Evolutionary conservation across 2,113 vertebrate genomes (phyloP), one percentile per base, ranked within the genome.

Genomic region (Crotalus horridus): DNA sequence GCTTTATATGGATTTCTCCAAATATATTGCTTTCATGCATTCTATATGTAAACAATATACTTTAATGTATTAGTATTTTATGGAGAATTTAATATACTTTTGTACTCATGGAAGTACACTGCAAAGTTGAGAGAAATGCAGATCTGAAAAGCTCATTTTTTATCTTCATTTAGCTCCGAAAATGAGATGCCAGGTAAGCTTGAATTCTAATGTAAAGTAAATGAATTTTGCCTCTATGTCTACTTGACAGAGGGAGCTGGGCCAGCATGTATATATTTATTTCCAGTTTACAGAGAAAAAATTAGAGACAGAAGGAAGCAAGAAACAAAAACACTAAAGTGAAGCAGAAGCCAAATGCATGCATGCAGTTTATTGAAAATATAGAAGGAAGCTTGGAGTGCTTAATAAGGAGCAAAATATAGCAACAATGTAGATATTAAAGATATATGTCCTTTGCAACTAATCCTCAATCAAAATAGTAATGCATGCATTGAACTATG

Each of bases 291-390:
- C 33, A 6, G 12, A 46, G 26, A 43, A 64, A 61, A 23, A 39
- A 1, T 39, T 39, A 64, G 55, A 85, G 12, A 6, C 33, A 96
- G 93, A 96, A 90, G 89, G 96, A 69, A 74, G 96, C 17, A 24
- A 86, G 6, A 93, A 61, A 69, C 64, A 81, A 81, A 81, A 43
- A 69, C 21, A 64, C 61, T 21, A 13, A 54, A 87, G 81, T 48
- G 24, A 93, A 58, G 53, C 81, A 43, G 39, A 87, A 43, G 74
- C 56, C 48, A 55, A 64, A 56, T 43, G 89, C 56, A 93, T 90
- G 92, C 89, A 93, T 93, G 92, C 89, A 93, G 48, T 93, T 93
- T 93, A 93, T 90, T 93, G 56, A 33, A 90, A 90, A 90, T 87
- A 54, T 81, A 93, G 92, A 93, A 43, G 89, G 53, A 58, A 88